A percentile compares a stretch with the other conserved stretches of the same genome.
phyloP scores from a whole-genome alignment of 2,797 vertebrate genomes.

The Anas bahamensis region DNA sequence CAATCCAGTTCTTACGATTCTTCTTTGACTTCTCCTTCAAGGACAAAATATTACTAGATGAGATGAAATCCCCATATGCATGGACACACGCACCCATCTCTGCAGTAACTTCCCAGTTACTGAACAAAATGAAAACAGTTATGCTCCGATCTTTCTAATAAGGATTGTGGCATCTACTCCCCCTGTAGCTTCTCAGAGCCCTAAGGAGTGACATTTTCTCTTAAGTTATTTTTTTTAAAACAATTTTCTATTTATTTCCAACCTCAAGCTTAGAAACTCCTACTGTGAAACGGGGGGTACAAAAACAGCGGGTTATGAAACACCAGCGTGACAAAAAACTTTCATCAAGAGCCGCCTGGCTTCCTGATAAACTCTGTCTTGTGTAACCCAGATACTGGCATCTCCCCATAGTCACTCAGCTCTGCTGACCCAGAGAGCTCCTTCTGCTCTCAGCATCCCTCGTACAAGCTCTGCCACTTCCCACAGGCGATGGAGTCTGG shows the following conservation, averaged over 20 bases:
- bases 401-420: neutral
- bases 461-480: neutral
- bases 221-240: no score
- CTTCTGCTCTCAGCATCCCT: neutral
- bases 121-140: neutral
- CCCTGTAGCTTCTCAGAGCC: neutral
- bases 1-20: neutral
- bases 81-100: neutral
- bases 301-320: neutral
- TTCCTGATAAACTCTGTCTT: neutral
- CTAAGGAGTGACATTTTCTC: neutral
- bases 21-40: neutral
- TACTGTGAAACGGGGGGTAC: neutral
- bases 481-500: fast-evolving
- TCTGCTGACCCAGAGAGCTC: neutral
- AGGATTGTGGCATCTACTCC: neutral
- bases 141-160: neutral
- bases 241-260: neutral
- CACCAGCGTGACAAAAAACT: neutral
- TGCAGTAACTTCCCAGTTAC: neutral
- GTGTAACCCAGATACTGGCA: neutral
- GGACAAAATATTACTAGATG: neutral
- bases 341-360: neutral
- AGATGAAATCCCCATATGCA: neutral
- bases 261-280: neutral